Evolutionary conservation across 1,140 invertebrate species (phyloP).

Genomic region (Mizuhopecten yessoensis): DNA sequence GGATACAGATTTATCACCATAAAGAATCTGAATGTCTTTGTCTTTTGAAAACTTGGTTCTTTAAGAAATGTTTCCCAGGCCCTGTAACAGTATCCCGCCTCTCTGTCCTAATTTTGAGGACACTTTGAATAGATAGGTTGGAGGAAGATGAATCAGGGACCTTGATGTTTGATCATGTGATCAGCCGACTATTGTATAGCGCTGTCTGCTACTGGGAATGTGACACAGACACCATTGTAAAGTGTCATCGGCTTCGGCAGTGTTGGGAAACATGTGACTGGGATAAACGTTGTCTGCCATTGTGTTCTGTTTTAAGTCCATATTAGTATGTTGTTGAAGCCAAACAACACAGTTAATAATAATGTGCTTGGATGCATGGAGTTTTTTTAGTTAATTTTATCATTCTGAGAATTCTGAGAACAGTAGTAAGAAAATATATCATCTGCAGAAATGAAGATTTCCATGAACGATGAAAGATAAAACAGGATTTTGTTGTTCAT

Average conservation of each 20-base stretch:
- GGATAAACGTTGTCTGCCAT: no score
- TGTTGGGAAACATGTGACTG: not conserved
- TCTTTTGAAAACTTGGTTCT: not conserved
- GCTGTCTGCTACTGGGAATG: not conserved
- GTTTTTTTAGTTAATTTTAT: no score
- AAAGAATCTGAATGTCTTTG: not conserved
- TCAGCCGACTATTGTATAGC: not conserved
- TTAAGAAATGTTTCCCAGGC: no score
- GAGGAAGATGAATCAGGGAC: not conserved
- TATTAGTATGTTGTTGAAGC: no score
- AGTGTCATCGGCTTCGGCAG: not conserved
- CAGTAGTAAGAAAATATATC: no score
- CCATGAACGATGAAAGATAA: no score
- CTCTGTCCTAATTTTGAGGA: not conserved
- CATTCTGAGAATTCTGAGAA: no score
- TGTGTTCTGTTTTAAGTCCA: no score
- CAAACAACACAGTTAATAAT: no score
- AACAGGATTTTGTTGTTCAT: no score
- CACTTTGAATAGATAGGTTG: not conserved
- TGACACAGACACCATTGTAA: not conserved
- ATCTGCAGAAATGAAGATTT: no score
- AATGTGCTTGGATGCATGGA: no score
- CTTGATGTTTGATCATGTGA: not conserved
- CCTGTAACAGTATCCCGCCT: not conserved
- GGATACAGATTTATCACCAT: not conserved